Evolutionary conservation across 2,888 invertebrate species (phyloP), one percentile per base, ranked within the genome.

Genomic region (Cataglyphis albicans): DNA sequence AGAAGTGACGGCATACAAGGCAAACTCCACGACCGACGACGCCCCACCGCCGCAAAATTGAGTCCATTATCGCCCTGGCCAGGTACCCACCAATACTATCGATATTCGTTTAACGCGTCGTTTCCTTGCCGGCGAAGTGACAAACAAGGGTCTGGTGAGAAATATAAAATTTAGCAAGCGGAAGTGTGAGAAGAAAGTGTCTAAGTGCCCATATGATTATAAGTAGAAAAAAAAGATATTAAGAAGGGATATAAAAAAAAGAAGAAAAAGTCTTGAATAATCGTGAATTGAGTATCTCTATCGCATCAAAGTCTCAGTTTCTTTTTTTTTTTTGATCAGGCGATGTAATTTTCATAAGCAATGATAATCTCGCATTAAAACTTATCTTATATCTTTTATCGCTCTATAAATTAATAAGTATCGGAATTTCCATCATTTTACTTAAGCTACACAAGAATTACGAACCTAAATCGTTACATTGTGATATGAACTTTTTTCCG

Each of bases 51-150:
- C 90, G 87, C 90, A 87, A 90, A 89, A 91, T 91, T 88, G 90
- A 90, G 90, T 91, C 91, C 90, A 91, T 92, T 92, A 92, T 91
- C 91, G 88, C 87, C 83, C 88, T 86, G 88, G 88, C 90, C 92
- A 91, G 90, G 88, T 87, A 89, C 86, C 89, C 88, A 84, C 87
- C 87, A 83, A 85, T 88, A 88, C 88, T 88, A 91, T 90, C 89
- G 88, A 92, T 91, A 91, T 91, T 91, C 90, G 90, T 91, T 91
- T 91, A 91, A 91, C 91, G 89, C 91, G 86, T 90, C 91, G 87
- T 90, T 91, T 91, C 84, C 80, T 84, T 68, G 82, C 82, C 84
- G 81, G 76, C 64, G 83, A 84, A 84, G 85, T 85, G 88, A 88
- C 88, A 90, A 89, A 91, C 91, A 91, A 89, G 84, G 86, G 85